Evolutionary conservation across 2,113 vertebrate genomes (phyloP).

Genomic region (Cynoglossus semilaevis): DNA sequence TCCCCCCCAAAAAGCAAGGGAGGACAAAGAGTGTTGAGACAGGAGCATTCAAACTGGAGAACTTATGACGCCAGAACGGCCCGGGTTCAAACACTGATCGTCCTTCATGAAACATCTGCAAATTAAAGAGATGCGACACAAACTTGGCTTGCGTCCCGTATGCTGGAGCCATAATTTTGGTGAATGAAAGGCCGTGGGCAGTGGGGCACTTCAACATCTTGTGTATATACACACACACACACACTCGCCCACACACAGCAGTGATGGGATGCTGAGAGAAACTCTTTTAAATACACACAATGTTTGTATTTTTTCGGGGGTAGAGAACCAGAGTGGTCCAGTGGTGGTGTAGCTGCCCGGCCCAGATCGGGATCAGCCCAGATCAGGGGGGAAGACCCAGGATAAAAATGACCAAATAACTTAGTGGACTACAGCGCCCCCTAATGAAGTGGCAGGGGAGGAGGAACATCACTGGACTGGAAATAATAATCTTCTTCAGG

Average conservation of each 20-base stretch:
- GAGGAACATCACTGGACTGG: too few species aligned
- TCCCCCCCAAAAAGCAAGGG: background rate
- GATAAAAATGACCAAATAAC: too few species aligned
- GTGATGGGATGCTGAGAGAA: conserved; percentile 10
- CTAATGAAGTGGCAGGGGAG: too few species aligned
- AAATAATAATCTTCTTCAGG: too few species aligned
- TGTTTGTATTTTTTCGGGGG: too few species aligned
- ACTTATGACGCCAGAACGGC: conserved; percentile 31
- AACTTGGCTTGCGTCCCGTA: conserved; percentile 12
- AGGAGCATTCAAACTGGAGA: conserved; percentile 38
- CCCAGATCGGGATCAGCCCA: too few species aligned
- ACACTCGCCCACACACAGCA: background rate
- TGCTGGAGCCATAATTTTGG: background rate
- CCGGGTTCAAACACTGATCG: conserved; percentile 20
- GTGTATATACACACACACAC: background rate
- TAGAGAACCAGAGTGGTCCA: too few species aligned
- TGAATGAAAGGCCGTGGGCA: conserved; percentile 11
- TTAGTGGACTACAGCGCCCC: too few species aligned
- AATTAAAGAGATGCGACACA: conserved; percentile 9
- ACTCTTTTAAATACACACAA: background rate
- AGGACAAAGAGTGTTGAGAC: conserved; percentile 40
- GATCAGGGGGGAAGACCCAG: too few species aligned
- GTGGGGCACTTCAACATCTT: background rate
- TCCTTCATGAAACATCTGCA: conserved; percentile 36
- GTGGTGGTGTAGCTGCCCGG: too few species aligned